Evolutionary conservation across 2,888 invertebrate genomes (phyloP).

Genomic region (Lottia gigantea): DNA sequence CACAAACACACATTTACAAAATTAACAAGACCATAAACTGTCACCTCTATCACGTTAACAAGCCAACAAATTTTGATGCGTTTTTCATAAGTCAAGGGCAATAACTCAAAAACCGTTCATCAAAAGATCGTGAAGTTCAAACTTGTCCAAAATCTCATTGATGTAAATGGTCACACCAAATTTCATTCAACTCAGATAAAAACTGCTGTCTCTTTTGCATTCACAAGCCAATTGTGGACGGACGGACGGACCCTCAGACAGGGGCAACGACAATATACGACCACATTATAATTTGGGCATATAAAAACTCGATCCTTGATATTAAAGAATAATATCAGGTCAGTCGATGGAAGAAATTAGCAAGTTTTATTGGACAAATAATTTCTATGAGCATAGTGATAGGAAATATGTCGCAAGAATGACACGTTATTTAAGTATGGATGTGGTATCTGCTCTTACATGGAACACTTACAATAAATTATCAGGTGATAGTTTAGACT

Average conservation of each 20-base stretch:
- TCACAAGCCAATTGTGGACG: too few species aligned
- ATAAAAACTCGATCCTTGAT: too few species aligned
- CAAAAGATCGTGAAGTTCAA: too few species aligned
- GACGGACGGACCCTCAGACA: constrained; percentile 22
- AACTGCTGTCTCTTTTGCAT: too few species aligned
- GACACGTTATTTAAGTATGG: constrained; percentile 32
- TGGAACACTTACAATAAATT: constrained; percentile 7
- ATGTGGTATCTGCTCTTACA: neutral
- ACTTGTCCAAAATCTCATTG: too few species aligned
- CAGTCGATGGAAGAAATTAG: constrained; percentile 17
- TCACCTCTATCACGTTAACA: constrained; percentile 18
- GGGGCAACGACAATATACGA: constrained; percentile 14
- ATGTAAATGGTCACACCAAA: too few species aligned
- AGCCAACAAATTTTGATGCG: constrained; percentile 25
- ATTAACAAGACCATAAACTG: constrained; percentile 21
- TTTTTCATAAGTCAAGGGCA: constrained; percentile 30
- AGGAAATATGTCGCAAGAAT: constrained; percentile 32
- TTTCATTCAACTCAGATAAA: too few species aligned
- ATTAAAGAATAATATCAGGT: too few species aligned
- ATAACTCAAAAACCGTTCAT: too few species aligned
- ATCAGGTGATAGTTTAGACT: neutral
- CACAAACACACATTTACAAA: constrained; percentile 26
- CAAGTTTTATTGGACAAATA: constrained; percentile 33
- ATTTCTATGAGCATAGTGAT: constrained; percentile 34
- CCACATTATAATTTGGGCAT: constrained; percentile 8